Conservation (phyloP, 1,140 invertebrate species). For the Caerostris darwini region DNA sequence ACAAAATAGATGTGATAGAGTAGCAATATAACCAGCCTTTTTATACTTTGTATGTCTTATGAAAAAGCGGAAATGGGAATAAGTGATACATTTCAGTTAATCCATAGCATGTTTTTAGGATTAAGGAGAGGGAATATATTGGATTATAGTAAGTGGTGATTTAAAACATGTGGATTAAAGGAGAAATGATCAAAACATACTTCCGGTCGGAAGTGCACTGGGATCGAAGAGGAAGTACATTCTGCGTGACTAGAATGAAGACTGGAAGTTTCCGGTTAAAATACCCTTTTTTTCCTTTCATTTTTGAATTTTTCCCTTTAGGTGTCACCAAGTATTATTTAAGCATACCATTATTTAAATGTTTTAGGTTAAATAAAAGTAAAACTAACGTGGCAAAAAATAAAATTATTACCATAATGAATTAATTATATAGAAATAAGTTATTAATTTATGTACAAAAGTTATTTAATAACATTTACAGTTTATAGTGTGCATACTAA, state of each 20-base stretch:
- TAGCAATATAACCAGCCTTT: neutral
- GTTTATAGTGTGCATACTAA: too few relatives aligned
- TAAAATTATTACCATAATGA: too few relatives aligned
- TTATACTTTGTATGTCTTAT: neutral
- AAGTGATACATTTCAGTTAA: neutral
- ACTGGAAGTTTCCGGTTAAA: neutral
- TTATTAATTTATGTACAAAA: too few relatives aligned
- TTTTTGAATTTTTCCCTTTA: neutral
- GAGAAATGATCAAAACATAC: neutral
- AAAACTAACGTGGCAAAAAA: too few relatives aligned
- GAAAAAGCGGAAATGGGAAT: neutral
- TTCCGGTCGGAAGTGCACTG: constrained; percentile 50
- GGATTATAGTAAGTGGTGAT: neutral
- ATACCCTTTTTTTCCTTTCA: neutral
- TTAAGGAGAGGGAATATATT: neutral
- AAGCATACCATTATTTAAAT: too few relatives aligned
- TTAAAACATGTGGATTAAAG: constrained; percentile 1
- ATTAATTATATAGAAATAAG: too few relatives aligned
- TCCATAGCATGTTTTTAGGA: neutral
- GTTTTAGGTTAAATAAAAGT: too few relatives aligned
- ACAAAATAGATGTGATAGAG: neutral
- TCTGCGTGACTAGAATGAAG: neutral
- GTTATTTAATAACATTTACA: too few relatives aligned
- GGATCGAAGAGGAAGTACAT: constrained; percentile 1
- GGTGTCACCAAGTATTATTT: neutral